These are phyloP conservation scores for Lagenorhynchus albirostris DNA, from an alignment of 2,113 vertebrate genomes.

Conservation along the genomic window DNA sequence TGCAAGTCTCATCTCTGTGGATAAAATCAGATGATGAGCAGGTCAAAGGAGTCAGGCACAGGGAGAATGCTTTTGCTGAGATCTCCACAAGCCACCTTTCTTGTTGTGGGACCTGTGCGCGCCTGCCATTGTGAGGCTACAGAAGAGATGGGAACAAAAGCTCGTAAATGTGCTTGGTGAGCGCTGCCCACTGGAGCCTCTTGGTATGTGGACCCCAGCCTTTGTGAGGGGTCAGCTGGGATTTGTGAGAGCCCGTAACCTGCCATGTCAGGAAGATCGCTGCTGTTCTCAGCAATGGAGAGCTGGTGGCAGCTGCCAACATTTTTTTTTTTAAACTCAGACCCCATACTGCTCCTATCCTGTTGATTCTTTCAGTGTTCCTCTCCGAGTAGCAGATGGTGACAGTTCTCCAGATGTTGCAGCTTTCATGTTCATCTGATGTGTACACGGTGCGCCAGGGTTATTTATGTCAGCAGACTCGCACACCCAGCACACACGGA, in stretches of 20 bases:
- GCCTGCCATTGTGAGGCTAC: not conserved
- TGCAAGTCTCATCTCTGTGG: not conserved
- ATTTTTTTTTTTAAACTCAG: not conserved
- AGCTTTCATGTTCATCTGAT: not conserved
- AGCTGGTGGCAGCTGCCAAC: slow-evolving; percentile 39
- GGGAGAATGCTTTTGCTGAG: not conserved
- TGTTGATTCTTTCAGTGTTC: slow-evolving; percentile 7
- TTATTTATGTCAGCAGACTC: not conserved
- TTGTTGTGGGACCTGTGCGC: not conserved
- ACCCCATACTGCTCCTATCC: slow-evolving; percentile 16
- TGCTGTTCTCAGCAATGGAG: slow-evolving; percentile 10
- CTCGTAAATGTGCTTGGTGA: not conserved
- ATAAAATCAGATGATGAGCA: not conserved
- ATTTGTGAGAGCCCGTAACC: slow-evolving; percentile 18
- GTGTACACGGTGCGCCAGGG: not conserved
- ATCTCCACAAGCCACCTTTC: not conserved
- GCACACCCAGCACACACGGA: not conserved
- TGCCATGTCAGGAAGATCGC: not conserved
- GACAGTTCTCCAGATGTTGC: slow-evolving; percentile 47
- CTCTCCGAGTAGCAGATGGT: slow-evolving; percentile 15
- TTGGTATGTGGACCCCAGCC: not conserved
- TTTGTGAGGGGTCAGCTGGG: slow-evolving; percentile 37
- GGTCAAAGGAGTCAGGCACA: not conserved
- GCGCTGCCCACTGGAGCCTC: not conserved
- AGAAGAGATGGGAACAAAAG: not conserved